phyloP scores from a whole-genome alignment of 2,888 invertebrate species.

The Rhamnusium bicolor region DNA sequence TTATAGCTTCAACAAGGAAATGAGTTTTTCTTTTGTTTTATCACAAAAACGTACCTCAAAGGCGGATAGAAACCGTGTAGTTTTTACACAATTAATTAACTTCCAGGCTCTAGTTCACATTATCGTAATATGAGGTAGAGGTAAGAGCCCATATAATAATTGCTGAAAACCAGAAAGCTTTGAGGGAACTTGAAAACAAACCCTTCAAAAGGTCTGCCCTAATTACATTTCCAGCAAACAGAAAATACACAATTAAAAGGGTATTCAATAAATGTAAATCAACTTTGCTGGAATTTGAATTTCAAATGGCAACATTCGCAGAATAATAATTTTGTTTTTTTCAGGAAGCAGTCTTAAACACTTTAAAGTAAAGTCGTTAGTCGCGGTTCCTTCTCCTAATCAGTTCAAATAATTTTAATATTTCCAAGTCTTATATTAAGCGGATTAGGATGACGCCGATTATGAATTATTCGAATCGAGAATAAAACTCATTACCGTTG shows the following conservation, averaged over 20 bases:
- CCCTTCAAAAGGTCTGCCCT: conserved; percentile 22
- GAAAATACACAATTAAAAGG: conserved; percentile 31
- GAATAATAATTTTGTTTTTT: conserved; percentile 6
- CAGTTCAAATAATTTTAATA: neutral
- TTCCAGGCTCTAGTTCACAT: neutral
- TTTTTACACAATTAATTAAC: conserved; percentile 31
- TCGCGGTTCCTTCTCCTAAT: neutral
- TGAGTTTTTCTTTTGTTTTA: conserved; percentile 16
- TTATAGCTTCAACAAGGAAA: conserved; percentile 24
- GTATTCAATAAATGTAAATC: conserved; percentile 14
- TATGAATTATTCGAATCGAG: no score
- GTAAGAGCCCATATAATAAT: conserved; percentile 24
- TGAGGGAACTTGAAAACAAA: conserved; percentile 3
- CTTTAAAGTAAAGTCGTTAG: neutral
- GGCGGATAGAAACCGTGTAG: neutral
- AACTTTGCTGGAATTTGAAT: conserved; percentile 2
- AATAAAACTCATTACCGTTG: no score
- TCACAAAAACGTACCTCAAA: conserved; percentile 9
- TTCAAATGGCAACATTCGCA: neutral
- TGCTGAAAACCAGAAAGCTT: conserved; percentile 9
- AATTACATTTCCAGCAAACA: conserved; percentile 32
- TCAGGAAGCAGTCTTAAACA: neutral
- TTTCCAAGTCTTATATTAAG: no score
- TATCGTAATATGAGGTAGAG: conserved; percentile 14
- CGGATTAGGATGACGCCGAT: no score